Conservation (phyloP, 2,113 vertebrate species). For the Columbina picui region DNA sequence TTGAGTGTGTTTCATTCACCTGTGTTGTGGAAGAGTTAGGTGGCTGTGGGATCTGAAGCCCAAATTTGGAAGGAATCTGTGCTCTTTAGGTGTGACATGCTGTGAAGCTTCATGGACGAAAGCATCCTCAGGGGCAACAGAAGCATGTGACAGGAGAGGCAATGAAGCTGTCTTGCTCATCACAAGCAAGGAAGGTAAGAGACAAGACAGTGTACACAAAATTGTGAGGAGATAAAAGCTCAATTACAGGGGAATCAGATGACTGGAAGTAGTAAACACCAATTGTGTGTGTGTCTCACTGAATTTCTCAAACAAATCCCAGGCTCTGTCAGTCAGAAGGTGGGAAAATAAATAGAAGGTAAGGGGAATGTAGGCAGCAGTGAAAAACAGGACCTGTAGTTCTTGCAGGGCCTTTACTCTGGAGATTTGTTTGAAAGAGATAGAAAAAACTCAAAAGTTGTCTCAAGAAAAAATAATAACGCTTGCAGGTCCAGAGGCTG, state of each 20-base stretch:
- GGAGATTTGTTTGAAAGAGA: neutral
- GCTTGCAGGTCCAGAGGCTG: neutral
- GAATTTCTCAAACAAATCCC: neutral
- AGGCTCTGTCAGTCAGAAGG: neutral
- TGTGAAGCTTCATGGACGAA: neutral
- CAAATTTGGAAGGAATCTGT: neutral
- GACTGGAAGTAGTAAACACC: neutral
- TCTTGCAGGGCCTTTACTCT: neutral
- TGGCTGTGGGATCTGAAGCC: neutral
- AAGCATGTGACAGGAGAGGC: neutral
- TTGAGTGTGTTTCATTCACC: neutral
- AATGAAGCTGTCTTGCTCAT: neutral
- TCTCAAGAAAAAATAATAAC: neutral
- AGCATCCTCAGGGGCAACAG: neutral
- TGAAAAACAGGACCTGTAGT: neutral
- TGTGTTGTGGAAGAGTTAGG: neutral
- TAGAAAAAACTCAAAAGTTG: neutral
- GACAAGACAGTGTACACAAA: neutral
- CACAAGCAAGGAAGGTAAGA: neutral
- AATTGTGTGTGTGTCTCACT: neutral
- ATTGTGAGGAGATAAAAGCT: neutral
- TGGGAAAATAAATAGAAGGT: neutral
- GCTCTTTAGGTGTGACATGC: neutral
- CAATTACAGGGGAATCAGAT: neutral
- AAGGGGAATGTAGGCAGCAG: neutral